Base-by-base conservation (phyloP, 2,888 invertebrate species). In the Dolichomitus sp. region DNA sequence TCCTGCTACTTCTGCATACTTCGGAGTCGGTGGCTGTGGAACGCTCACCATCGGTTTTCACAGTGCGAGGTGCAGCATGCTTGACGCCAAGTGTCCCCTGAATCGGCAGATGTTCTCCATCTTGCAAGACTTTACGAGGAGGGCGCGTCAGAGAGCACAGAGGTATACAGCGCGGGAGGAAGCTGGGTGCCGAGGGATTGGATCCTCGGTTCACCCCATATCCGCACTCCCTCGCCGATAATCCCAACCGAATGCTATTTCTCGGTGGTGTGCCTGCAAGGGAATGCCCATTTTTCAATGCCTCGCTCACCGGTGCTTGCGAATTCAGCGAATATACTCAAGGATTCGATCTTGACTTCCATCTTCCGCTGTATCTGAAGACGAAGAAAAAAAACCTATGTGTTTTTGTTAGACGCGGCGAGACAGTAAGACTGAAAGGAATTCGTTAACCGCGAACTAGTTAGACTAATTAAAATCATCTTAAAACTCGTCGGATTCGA, bases 381-480 rank as follows among this genome's bases (percentile, higher is more conserved):
- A n/a, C n/a, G n/a, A 37, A 19, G 11, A 37, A 17, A 37, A 9
- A 37, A 6, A 14, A 6, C 7, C 33, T 6, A 37, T 14, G 57
- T 33, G 27, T 52, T 63, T 30, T 23, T 27, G 63, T 12, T 19
- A 33, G 33, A 57, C 37, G 1, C 23, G 19, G 54, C 33, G 33
- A 30, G 33, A 27, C 42, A 17, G 42, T n/a, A 12, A 40, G 23
- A n/a, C 17, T 19, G 45, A 50, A 40, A 40, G 65, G 27, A 65
- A 75, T 33, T 59, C 59, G 48, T 11, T 45, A 42, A 57, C 27
- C 48, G 33, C 63, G 11, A 73, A 57, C 57, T 76, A 63, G 81
- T 81, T 61, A 61, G 65, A 76, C 72, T 81, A 81, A 81, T 81
- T 81, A 81, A 70, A 81, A 59, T 66, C 81, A 66, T 81, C 76